These are phyloP conservation scores for Drosophila anomalipes DNA, from an alignment of 2,888 invertebrate species.

Conservation along the genomic window DNA sequence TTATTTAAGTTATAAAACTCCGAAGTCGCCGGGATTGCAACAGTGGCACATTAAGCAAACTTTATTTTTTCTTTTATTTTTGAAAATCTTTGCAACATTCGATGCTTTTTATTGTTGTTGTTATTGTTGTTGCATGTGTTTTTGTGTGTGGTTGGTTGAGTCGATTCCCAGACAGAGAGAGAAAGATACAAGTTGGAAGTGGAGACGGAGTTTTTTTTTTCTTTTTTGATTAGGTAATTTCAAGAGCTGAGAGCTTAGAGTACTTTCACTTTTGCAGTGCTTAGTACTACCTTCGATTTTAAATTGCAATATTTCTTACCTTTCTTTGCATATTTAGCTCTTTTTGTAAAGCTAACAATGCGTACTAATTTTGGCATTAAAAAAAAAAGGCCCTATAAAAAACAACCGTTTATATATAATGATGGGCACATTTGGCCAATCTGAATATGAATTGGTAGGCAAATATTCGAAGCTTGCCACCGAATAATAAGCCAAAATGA, in stretches of 20 bases:
- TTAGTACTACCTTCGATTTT: constrained; percentile 27
- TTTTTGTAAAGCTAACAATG: constrained; percentile 52
- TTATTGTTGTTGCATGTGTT: constrained; percentile 22
- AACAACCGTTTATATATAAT: constrained; percentile 34
- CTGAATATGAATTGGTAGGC: constrained; percentile 63
- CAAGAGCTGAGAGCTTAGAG: constrained; percentile 31
- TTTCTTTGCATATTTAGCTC: background rate
- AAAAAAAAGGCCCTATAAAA: constrained; percentile 55
- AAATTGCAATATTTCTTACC: constrained; percentile 9
- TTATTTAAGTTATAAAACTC: constrained; percentile 53
- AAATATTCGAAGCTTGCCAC: constrained; percentile 58
- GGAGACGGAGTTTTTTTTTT: constrained; percentile 6
- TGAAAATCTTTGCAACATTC: constrained; percentile 39
- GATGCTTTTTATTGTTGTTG: constrained; percentile 26
- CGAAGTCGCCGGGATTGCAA: constrained; percentile 59
- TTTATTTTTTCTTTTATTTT: constrained; percentile 42
- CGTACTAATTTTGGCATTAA: constrained; percentile 70
- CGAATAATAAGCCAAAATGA: constrained; percentile 44
- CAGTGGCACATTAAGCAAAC: constrained; percentile 70
- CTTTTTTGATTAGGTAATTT: constrained; percentile 56
- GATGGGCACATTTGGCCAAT: constrained; percentile 43
- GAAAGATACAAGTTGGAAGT: background rate
- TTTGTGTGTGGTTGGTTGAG: constrained; percentile 31
- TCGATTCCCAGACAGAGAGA: constrained; percentile 51
- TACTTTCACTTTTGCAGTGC: constrained; percentile 59